Evolutionary conservation across 1,140 invertebrate species (phyloP).

Genomic region (Nephila pilipes): DNA sequence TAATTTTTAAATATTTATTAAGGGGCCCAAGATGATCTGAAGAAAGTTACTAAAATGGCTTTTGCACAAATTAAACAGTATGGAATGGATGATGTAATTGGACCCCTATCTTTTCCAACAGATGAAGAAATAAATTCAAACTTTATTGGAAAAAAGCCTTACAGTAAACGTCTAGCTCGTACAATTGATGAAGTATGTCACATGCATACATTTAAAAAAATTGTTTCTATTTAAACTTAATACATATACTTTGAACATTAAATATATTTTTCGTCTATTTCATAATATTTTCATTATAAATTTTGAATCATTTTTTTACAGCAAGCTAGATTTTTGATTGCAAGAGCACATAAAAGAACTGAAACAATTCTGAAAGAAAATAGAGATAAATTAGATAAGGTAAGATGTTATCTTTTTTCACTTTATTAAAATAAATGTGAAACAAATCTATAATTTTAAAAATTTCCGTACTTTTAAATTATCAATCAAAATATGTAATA

Average conservation of each 20-base stretch:
- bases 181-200: conserved; percentile 88
- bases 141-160: conserved; percentile 85
- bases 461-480: neutral
- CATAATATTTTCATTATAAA: neutral
- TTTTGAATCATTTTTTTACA: conserved; percentile 76
- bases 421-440: neutral
- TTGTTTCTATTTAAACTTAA: no score
- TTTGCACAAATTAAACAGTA: conserved; percentile 89
- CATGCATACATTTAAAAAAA: neutral
- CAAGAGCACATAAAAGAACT: conserved; percentile 90
- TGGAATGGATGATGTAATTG: conserved; percentile 94
- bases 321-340: conserved; percentile 90
- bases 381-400: conserved; percentile 90
- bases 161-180: conserved; percentile 91
- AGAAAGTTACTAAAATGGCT: conserved; percentile 97
- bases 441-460: neutral
- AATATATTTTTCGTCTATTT: neutral
- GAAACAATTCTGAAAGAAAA: conserved; percentile 91
- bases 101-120: conserved; percentile 91
- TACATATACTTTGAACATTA: neutral
- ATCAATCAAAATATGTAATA: no score
- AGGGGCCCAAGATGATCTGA: conserved; percentile 96
- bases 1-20: neutral
- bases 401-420: conserved; percentile 81
- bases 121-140: conserved; percentile 82